These are phyloP conservation scores for Pseudobourletiella spinata DNA, from an alignment of 1,140 invertebrate species.

Conservation along the genomic window DNA sequence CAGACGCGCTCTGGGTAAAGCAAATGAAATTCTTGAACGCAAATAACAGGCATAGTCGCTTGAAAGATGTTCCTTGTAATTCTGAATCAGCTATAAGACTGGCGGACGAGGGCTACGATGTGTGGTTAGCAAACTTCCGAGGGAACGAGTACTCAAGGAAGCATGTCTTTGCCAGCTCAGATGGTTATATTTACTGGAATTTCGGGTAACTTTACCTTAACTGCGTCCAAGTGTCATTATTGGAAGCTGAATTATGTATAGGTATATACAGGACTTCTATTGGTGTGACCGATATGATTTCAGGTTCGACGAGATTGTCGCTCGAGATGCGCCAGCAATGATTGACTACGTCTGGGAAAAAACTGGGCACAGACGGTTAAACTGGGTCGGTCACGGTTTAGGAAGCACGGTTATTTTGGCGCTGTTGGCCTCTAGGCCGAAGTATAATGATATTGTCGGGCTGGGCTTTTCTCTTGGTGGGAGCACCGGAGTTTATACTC, in stretches of 20 bases:
- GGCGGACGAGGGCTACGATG: slow-evolving; percentile 64
- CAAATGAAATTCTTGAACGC: background rate
- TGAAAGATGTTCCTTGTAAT: background rate
- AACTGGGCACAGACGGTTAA: background rate
- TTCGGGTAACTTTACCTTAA: slow-evolving; percentile 54
- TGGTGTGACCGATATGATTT: no score
- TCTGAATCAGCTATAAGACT: slow-evolving; percentile 45
- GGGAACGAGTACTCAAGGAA: slow-evolving; percentile 48
- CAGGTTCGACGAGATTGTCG: background rate
- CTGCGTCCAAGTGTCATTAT: background rate
- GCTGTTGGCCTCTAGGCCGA: background rate
- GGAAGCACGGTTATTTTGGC: background rate
- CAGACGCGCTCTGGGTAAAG: background rate
- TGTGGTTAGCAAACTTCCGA: slow-evolving; percentile 56
- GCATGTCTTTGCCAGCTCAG: slow-evolving; percentile 44
- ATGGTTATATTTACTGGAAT: slow-evolving; percentile 55
- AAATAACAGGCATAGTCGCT: background rate
- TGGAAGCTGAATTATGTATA: background rate
- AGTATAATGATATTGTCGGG: background rate
- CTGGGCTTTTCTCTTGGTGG: background rate
- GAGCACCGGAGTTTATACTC: background rate
- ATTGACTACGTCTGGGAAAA: background rate
- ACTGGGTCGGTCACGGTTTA: background rate
- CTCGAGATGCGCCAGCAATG: background rate
- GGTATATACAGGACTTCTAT: background rate